Conservation (phyloP, 2,797 vertebrate genomes). For the Pantherophis vulpinus region DNA sequence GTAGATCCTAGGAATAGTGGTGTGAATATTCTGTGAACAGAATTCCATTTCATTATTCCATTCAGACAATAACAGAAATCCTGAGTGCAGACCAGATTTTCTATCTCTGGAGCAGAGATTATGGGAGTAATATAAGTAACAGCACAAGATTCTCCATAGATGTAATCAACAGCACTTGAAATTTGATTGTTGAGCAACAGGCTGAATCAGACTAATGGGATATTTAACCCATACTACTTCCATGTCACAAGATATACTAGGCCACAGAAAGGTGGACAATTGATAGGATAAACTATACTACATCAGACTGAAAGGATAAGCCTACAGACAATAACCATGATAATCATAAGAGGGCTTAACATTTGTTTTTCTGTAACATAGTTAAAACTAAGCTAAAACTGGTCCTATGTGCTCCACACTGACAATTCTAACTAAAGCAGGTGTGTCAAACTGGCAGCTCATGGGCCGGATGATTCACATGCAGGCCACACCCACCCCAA, state of each 20-base stretch:
- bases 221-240: background rate
- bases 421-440: background rate
- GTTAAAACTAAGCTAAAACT: background rate
- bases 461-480: rapidly evolving
- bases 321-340: background rate
- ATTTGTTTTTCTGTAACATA: background rate
- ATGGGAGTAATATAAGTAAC: background rate
- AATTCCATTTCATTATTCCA: background rate
- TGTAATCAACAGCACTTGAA: background rate
- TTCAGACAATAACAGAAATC: background rate
- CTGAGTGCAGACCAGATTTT: background rate
- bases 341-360: background rate
- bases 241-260: background rate
- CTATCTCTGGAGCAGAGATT: background rate
- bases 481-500: too few relatives aligned
- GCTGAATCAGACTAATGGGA: background rate
- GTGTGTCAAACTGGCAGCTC: too few relatives aligned
- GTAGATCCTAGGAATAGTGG: background rate
- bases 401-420: background rate
- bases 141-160: background rate
- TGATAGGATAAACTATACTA: background rate
- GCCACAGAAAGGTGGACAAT: too few relatives aligned
- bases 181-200: background rate
- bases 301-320: background rate
- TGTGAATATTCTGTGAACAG: background rate